phyloP scores from a whole-genome alignment of 2,113 vertebrate species.

The Edolisoma coerulescens region DNA sequence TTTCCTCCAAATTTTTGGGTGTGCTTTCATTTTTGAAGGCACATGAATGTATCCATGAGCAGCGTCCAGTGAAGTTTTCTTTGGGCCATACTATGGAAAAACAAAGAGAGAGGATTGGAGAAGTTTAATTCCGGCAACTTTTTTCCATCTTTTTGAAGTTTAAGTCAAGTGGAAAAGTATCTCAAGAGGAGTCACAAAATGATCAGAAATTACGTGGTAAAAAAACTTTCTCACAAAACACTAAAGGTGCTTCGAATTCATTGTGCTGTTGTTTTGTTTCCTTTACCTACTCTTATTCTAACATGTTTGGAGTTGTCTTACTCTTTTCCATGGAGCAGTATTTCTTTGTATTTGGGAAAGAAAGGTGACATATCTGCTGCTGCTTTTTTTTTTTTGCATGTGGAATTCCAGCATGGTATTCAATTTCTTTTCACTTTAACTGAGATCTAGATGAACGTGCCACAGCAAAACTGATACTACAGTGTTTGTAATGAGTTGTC shows the following conservation, averaged over 20 bases:
- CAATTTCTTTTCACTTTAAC: background rate
- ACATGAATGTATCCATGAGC: background rate
- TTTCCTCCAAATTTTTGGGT: background rate
- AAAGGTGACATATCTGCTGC: background rate
- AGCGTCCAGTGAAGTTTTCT: background rate
- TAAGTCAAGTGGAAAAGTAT: background rate
- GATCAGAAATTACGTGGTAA: background rate
- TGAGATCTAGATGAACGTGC: background rate
- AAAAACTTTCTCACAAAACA: background rate
- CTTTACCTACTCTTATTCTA: background rate
- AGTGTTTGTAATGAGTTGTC: background rate
- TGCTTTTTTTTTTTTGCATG: background rate
- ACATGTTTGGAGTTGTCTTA: background rate
- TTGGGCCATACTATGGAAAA: background rate
- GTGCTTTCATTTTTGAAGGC: background rate
- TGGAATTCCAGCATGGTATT: background rate
- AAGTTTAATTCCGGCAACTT: background rate
- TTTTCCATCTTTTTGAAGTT: background rate
- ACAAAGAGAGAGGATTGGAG: background rate
- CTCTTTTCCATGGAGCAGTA: background rate
- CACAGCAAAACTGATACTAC: background rate
- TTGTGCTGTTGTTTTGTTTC: background rate
- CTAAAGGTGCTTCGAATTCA: background rate
- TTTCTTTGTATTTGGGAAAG: background rate
- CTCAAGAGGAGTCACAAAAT: background rate